Conservation (phyloP, 2,797 vertebrate genomes). For the Megaceryle alcyon region DNA sequence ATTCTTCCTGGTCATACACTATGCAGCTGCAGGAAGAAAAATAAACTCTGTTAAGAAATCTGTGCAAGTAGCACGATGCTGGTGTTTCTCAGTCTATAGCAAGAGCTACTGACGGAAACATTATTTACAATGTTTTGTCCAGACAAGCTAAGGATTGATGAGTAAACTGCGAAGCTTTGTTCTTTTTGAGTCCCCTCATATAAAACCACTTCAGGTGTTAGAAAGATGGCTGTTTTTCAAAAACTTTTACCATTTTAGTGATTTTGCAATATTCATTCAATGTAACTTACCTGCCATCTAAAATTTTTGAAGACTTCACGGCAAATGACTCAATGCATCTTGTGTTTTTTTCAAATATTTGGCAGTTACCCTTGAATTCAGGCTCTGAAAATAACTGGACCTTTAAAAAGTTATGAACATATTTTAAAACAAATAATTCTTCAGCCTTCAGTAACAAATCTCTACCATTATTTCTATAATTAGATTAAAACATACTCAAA, state of each 20-base stretch:
- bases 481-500: not conserved
- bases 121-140: not conserved
- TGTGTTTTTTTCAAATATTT: constrained; percentile 83
- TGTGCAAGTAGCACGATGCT: not conserved
- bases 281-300: constrained; percentile 88
- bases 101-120: not conserved
- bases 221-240: not conserved
- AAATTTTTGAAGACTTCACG: constrained; percentile 88
- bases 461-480: not conserved
- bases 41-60: not conserved
- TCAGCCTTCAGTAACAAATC: not conserved
- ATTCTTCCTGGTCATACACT: constrained; percentile 86
- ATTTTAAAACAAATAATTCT: not conserved
- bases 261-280: not conserved
- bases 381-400: constrained; percentile 92
- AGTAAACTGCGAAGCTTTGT: not conserved
- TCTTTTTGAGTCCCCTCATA: not conserved
- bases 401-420: constrained; percentile 77
- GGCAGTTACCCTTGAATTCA: constrained; percentile 84
- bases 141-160: not conserved
- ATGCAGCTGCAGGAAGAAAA: constrained; percentile 85
- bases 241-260: not conserved
- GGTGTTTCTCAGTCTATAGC: not conserved
- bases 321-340: constrained; percentile 84
- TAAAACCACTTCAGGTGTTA: not conserved